Percentiles rank a stretch among this genome's conserved stretches.
These are phyloP conservation scores for Strongylocentrotus purpuratus DNA, from an alignment of 35 echinoderm and acorn worm species.

Conservation along the genomic window DNA sequence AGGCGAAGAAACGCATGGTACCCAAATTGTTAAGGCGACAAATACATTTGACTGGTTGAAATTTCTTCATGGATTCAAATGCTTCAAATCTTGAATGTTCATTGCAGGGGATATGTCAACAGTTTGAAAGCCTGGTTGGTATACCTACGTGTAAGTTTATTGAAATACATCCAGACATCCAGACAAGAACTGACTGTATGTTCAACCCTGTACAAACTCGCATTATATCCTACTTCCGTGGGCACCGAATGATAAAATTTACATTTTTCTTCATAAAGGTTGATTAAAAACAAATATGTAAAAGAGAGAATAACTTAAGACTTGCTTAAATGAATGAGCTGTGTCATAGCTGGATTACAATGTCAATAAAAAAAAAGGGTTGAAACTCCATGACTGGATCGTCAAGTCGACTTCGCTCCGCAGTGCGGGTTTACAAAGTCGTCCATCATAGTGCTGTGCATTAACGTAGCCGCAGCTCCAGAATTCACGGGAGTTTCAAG, in stretches of 20 bases:
- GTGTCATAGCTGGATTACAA: neutral
- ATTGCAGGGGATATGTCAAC: too few species aligned
- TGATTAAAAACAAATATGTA: neutral
- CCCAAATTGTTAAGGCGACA: neutral
- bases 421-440: constrained; percentile 42
- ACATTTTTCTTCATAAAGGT: too few species aligned
- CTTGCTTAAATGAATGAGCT: neutral
- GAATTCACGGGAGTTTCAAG: neutral
- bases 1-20: neutral
- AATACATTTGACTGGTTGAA: too few species aligned
- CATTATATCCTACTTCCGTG: too few species aligned
- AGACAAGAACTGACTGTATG: too few species aligned
- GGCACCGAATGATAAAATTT: too few species aligned
- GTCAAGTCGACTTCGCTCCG: constrained; percentile 52
- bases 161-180: too few species aligned
- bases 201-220: too few species aligned
- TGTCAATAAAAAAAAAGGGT: neutral
- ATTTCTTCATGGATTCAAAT: too few species aligned
- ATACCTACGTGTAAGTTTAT: too few species aligned
- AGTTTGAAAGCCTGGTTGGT: too few species aligned
- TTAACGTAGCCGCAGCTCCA: constrained; percentile 32
- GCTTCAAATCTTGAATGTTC: too few species aligned
- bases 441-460: constrained; percentile 57
- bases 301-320: neutral
- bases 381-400: constrained; percentile 24